phyloP scores from a whole-genome alignment of 37 sponge, comb jelly and placozoan genomes.

The Beroe ovata region DNA sequence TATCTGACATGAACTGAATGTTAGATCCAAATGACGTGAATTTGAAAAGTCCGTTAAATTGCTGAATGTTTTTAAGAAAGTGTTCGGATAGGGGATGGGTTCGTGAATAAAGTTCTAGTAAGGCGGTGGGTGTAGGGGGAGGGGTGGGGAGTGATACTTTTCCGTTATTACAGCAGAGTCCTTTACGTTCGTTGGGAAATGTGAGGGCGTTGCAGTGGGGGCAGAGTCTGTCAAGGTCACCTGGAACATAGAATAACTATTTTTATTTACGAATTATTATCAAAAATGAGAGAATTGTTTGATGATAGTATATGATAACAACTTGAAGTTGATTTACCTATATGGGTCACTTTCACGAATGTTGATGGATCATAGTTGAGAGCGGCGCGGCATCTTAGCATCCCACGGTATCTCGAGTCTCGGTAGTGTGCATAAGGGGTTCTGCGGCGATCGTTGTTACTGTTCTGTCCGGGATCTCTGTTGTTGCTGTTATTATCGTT shows the following conservation, averaged over 20 bases:
- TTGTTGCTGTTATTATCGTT: too few relatives aligned
- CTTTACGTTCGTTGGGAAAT: background rate
- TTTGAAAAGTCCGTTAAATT: background rate
- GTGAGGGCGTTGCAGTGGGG: background rate
- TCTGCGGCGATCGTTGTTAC: too few relatives aligned
- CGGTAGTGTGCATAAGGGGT: too few relatives aligned
- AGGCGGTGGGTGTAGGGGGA: background rate
- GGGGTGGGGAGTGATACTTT: background rate
- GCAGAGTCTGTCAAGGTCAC: too few relatives aligned
- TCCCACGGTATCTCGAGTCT: background rate
- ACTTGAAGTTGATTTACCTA: background rate
- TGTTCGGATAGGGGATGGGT: background rate
- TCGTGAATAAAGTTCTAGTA: background rate
- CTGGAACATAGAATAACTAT: too few relatives aligned
- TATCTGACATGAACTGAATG: background rate
- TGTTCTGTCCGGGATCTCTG: too few relatives aligned
- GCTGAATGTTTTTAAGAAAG: background rate
- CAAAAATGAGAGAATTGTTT: too few relatives aligned
- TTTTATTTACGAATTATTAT: too few relatives aligned
- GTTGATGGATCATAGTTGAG: background rate
- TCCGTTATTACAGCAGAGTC: background rate
- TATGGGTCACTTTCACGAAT: background rate
- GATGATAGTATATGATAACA: too few relatives aligned
- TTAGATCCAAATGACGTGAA: background rate
- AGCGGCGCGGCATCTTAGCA: background rate